These are phyloP conservation scores for Manis javanica DNA, from an alignment of 2,797 vertebrate species.

Conservation along the genomic window DNA sequence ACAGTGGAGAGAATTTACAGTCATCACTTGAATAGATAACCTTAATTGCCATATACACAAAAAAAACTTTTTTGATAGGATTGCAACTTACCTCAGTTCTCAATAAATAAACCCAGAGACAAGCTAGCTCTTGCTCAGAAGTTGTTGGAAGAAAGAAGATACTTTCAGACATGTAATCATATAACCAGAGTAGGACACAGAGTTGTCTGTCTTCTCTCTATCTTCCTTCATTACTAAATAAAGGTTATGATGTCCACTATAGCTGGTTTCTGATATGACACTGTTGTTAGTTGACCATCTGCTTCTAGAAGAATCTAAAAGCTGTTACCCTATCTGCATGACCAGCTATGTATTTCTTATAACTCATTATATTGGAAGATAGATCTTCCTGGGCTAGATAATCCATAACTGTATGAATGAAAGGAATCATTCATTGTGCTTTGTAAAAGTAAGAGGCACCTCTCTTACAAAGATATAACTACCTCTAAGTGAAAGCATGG, in stretches of 20 bases:
- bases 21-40: neutral
- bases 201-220: neutral
- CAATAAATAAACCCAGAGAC: neutral
- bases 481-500: neutral
- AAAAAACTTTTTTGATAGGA: neutral
- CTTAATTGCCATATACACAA: neutral
- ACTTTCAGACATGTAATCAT: neutral
- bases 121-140: neutral
- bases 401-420: neutral
- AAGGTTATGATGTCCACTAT: neutral
- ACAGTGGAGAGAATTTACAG: neutral
- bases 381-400: neutral
- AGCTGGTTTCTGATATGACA: neutral
- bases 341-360: no score
- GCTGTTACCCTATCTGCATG: neutral
- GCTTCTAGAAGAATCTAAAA: neutral
- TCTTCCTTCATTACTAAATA: neutral
- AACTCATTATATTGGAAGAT: no score
- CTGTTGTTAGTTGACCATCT: neutral
- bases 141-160: neutral
- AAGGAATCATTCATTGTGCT: rapidly evolving
- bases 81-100: neutral
- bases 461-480: neutral
- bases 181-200: neutral
- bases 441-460: neutral